Evolutionary conservation across 2,888 invertebrate species (phyloP), one percentile per base, ranked within the genome.

Genomic region (Zygogramma bicolorata): DNA sequence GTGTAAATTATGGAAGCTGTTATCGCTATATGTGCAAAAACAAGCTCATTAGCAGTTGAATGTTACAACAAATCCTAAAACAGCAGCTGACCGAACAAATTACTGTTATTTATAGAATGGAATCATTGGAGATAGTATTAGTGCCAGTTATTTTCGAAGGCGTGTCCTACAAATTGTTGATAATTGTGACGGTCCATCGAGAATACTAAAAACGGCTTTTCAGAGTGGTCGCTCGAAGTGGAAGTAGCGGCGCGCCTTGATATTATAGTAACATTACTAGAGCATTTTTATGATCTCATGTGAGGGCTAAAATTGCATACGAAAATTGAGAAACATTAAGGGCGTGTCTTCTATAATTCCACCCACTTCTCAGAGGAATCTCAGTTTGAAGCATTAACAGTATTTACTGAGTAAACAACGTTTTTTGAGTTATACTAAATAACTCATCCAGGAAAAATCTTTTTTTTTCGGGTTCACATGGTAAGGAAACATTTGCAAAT

Each of bases 1-100:
- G 42, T 60, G 59, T 65, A 66, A 59, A 70, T 67, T 63, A 68
- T 68, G 57, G 63, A 68, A 60, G 61, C 65, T 68, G 46, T 71
- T 67, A 31, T 65, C 42, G 34, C 62, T 70, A 68, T 73, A 70
- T 70, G 70, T 67, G 67, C 40, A 46, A 73, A 70, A 73, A 73
- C 73, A 60, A 8, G 65, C 65, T 61, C 61, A 68, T 70, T 74
- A 68, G 65, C 13, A 13, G 18, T 57, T n/a, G 27, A 70, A 66
- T 67, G 65, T 65, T 62, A 58, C 49, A 67, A 70, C 59, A 65
- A 46, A 67, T 65, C 59, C 53, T 65, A 40, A 62, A 63, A 69
- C 61, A 63, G 29, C 63, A 29, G 31, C 29, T 29, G 27, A 8
- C 29, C 63, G 29, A 63, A 63, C 27, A 27, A 63, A 29, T 61